Conservation (phyloP, 2,797 vertebrate genomes). For the Hoplostethus mediterraneus region DNA sequence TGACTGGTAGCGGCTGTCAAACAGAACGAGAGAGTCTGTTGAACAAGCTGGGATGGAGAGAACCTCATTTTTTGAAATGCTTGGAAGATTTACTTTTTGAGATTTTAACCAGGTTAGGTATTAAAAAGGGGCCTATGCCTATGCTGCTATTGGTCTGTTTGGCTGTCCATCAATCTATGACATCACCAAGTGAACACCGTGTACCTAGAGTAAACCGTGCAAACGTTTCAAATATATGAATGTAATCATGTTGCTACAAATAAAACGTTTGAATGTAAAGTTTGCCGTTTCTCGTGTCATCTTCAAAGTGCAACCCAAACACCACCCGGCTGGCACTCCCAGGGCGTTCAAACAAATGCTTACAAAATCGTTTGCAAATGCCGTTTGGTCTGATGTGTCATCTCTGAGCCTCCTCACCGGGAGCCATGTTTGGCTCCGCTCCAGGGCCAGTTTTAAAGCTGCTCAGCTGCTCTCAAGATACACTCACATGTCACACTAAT, state of each 20-base stretch:
- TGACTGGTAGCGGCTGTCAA: neutral
- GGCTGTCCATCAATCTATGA: constrained; percentile 42
- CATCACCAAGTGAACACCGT: constrained; percentile 51
- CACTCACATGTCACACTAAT: constrained; percentile 65
- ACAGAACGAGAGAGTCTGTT: constrained; percentile 24
- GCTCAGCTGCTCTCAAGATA: constrained; percentile 64
- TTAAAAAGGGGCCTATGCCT: constrained; percentile 32
- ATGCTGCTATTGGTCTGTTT: constrained; percentile 66
- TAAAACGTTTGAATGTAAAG: constrained; percentile 54
- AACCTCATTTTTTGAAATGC: constrained; percentile 40
- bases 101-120: neutral
- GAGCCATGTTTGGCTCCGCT: constrained; percentile 27
- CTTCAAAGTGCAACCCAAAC: neutral
- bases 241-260: constrained; percentile 57
- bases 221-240: constrained; percentile 25
- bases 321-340: too few species aligned
- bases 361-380: neutral
- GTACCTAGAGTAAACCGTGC: constrained; percentile 40
- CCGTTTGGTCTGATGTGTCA: constrained; percentile 25
- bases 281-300: neutral
- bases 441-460: constrained; percentile 59
- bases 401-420: neutral
- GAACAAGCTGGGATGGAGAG: constrained; percentile 8
- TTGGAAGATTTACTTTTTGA: constrained; percentile 10
- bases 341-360: too few species aligned